A percentile compares a stretch with the other conserved stretches of the same genome.
These are phyloP conservation scores for Gymnothorax reevesii DNA, from an alignment of 2,797 vertebrate genomes.

Conservation along the genomic window DNA sequence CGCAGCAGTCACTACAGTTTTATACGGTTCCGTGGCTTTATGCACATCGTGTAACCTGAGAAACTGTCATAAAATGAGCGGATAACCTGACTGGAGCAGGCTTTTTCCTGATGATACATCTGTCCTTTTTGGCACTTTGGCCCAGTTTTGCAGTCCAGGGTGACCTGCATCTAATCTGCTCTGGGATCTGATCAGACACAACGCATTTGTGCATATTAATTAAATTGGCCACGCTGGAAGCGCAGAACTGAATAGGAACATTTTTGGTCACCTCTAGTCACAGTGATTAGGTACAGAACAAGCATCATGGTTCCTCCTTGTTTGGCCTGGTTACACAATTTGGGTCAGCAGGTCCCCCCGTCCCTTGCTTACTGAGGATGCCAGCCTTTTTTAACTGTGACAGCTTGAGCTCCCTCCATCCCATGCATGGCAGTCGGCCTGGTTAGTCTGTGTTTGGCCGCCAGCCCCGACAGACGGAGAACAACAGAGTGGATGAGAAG, in stretches of 20 bases:
- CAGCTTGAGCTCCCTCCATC: conserved; percentile 4
- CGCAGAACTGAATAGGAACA: not conserved
- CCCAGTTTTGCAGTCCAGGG: not conserved
- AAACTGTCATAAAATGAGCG: conserved; percentile 16
- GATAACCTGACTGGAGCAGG: conserved; percentile 3
- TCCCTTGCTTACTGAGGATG: not conserved
- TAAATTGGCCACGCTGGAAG: not conserved
- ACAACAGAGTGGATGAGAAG: not conserved
- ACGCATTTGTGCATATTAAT: not conserved
- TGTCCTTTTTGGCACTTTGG: not conserved
- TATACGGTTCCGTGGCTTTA: not conserved
- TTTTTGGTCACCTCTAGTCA: not conserved
- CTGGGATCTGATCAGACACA: not conserved
- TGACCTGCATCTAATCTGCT: not conserved
- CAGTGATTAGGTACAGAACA: not conserved
- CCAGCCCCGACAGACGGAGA: conserved; percentile 14
- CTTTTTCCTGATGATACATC: conserved; percentile 4
- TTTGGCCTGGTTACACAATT: not conserved
- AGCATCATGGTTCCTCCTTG: too few species aligned
- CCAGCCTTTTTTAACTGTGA: conserved; percentile 2
- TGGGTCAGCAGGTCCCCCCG: not conserved
- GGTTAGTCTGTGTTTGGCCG: not conserved
- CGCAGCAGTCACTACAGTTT: not conserved
- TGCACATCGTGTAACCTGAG: not conserved
- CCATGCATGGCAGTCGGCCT: not conserved